phyloP scores from a whole-genome alignment of 2,113 vertebrate genomes.

The Hiodon tergisus region DNA sequence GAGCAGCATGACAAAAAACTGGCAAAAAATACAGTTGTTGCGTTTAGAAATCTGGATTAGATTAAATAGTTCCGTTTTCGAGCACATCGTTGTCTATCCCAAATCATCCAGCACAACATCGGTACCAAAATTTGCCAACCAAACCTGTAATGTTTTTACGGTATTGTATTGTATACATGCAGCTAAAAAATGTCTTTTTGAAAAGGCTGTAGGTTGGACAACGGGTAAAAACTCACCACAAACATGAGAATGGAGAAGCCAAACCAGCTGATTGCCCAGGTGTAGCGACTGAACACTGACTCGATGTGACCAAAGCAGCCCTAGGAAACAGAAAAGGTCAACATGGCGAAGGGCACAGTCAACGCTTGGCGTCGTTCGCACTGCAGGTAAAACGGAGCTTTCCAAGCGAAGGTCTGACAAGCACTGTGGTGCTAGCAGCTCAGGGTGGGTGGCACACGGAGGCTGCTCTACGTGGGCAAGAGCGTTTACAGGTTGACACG shows the following conservation, averaged over 20 bases:
- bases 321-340: constrained; percentile 31
- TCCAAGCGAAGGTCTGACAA: not conserved
- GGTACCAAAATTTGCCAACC: no score
- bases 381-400: no score
- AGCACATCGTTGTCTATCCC: no score
- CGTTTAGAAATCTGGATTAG: not conserved
- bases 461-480: no score
- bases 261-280: constrained; percentile 70
- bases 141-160: no score
- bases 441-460: no score
- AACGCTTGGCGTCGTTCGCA: not conserved
- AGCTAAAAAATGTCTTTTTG: no score
- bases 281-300: constrained; percentile 60
- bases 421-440: not conserved
- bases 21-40: not conserved
- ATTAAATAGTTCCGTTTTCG: no score
- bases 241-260: constrained; percentile 72
- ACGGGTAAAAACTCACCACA: constrained; percentile 53
- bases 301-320: constrained; percentile 66
- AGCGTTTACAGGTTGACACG: no score
- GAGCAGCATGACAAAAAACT: constrained; percentile 61
- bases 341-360: not conserved
- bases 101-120: no score
- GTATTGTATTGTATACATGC: no score
- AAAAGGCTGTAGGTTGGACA: not conserved